Evolutionary conservation across 1,140 invertebrate genomes (phyloP), one percentile per base, ranked within the genome.

Genomic region (Chelonus insularis): DNA sequence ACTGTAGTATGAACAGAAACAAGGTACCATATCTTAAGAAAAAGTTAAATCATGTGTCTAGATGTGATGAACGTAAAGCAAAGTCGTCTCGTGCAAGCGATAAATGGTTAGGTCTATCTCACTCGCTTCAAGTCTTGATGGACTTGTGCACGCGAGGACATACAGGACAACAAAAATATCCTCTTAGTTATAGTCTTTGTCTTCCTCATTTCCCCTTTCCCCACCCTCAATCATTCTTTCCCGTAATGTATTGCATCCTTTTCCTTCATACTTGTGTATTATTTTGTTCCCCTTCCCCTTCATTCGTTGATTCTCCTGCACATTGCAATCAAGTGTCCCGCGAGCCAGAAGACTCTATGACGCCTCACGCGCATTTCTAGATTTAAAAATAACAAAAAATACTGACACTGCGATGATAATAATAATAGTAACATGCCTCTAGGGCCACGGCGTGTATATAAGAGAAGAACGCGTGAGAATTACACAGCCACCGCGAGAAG

Each of bases 91-190:
- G 54, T 61, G 63, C 45, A 60, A 57, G 55, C 54, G 58, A 60
- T 61, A 54, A 43, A 36, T 47, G 56, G 41, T 48, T 55, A 32
- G 12, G 29, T 18, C 43, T 39, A 20, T 34, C 12, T 29, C 6
- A 25, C 25, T 52, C 9, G 7, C n/a, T 14, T 51, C 2, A 18
- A 8, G 12, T 8, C 59, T 39, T 54, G 63, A 64, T 61, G 54
- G 58, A 64, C 50, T 60, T 21, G 54, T 45, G 58, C 63, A 64
- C 63, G 63, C 63, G 58, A 64, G 57, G 34, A 37, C 23, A 60
- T 20, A 54, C 47, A 55, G 52, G 25, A 55, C 56, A 57, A 43
- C 29, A 29, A 29, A 7, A 7, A 29, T 29, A 29, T 29, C 29
- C 16, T 21, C 41, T 29, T n/a, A n/a, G n/a, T 21, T 25, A 20